Conservation (phyloP, 2,888 invertebrate genomes). For the Pachycephus smyrnensis region DNA sequence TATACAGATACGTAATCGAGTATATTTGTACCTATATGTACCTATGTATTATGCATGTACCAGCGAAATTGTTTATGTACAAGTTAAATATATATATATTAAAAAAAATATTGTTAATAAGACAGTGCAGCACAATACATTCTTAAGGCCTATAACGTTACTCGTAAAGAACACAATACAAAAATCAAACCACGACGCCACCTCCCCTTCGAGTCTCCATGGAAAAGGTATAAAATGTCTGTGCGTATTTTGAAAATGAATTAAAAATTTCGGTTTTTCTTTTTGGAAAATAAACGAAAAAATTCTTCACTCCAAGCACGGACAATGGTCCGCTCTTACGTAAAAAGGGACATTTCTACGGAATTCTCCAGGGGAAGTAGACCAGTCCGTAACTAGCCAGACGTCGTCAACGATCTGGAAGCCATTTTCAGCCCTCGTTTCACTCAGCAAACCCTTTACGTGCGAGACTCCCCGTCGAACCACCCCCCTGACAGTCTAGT, state of each 20-base stretch:
- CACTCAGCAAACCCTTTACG: neutral
- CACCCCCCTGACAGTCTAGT: neutral
- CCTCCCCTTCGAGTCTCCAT: constrained; percentile 54
- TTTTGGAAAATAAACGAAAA: neutral
- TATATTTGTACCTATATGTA: neutral
- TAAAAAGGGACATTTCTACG: neutral
- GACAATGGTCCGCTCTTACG: constrained; percentile 23
- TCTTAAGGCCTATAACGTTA: constrained; percentile 26
- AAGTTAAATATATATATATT: neutral
- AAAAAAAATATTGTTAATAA: neutral
- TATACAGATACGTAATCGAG: neutral
- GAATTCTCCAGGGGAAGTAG: neutral
- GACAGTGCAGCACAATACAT: constrained; percentile 34
- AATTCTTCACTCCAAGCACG: neutral
- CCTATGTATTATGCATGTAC: neutral
- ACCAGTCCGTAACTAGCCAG: neutral
- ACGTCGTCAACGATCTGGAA: neutral
- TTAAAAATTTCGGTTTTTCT: too few species aligned
- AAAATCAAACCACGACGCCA: constrained; percentile 40
- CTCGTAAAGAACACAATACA: constrained; percentile 21
- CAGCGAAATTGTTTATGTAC: neutral
- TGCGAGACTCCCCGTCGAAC: neutral
- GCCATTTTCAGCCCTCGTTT: neutral
- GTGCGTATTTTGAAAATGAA: too few species aligned
- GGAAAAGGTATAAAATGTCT: constrained; percentile 72